Base-by-base conservation (phyloP, 2,888 invertebrate species). In the Pegoplata infirma region DNA sequence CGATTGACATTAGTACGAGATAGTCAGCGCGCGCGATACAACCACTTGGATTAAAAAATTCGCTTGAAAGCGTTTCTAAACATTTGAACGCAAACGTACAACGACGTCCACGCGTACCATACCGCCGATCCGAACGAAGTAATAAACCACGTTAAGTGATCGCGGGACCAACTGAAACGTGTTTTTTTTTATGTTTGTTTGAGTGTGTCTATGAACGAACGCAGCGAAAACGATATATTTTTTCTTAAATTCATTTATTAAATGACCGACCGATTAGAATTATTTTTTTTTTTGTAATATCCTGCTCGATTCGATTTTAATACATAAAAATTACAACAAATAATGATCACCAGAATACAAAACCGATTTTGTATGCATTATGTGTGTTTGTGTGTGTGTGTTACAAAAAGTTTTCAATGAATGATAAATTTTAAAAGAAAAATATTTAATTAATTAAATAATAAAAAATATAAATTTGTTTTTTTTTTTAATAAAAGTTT, bases 1-100 rank as follows among this genome's bases (percentile, higher is more conserved):
- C 68, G 68, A 16, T 59, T 66, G 71, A 71, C 59, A 67, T 79
- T 79, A 79, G 79, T 79, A 67, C 53, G 75, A 75, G 79, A 55
- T 79, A 79, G 71, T 67, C 73, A 77, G 69, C 55, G 79, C 55
- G 79, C 67, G 71, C 75, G 75, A 55, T 49, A 71, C 63, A 71
- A 72, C 63, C 63, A 67, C 51, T 79, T 72, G 75, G 75, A 79
- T 79, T 67, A 72, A 71, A n/a, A n/a, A n/a, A 63, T 75, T 79
- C 79, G 79, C 79, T 71, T 72, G 66, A 72, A 47, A 69, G 28
- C 49, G 56, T 44, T 76, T 68, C 12, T 25, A 63, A 56, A 68
- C 28, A 76, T 53, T 17, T 19, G 3, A 10, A 17, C 47, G 19
- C 17, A 17, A 47, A 71, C 75, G 49, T 64, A 53, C 53, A 64